phyloP scores from a whole-genome alignment of 2,113 vertebrate genomes.

The Genyomyrus donnyi region DNA sequence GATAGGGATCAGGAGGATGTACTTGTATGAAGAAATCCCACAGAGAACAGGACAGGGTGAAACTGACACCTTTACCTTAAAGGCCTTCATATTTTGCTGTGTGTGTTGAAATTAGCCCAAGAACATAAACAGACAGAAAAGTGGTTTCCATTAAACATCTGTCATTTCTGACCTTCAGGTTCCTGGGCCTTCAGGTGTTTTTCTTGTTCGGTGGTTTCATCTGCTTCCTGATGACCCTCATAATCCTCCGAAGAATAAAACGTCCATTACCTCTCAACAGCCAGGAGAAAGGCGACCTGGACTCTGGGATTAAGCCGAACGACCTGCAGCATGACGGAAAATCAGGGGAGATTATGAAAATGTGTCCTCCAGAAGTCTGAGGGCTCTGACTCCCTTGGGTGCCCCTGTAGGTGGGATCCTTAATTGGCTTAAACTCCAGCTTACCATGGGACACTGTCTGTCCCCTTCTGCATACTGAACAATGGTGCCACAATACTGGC shows the following conservation, averaged over 20 bases:
- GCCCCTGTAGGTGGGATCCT: not conserved
- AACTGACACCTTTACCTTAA: not conserved
- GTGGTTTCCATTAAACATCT: not conserved
- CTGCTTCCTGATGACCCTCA: conserved; percentile 53
- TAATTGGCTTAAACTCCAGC: not conserved
- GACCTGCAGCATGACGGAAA: not conserved
- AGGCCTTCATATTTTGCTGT: not conserved
- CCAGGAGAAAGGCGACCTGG: not conserved
- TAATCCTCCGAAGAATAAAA: conserved; percentile 43
- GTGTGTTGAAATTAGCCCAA: not conserved
- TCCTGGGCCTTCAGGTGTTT: conserved; percentile 67
- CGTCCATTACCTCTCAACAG: conserved; percentile 23
- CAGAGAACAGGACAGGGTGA: not conserved
- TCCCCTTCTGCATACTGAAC: not conserved
- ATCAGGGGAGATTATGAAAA: not conserved
- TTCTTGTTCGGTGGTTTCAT: conserved; percentile 58
- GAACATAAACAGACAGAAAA: not conserved
- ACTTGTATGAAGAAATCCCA: not conserved
- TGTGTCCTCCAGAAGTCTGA: not conserved
- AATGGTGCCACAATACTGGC: not conserved
- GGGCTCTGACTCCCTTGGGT: not conserved
- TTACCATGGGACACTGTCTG: not conserved
- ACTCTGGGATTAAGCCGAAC: not conserved
- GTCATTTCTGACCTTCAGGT: conserved; percentile 50
- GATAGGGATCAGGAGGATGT: not conserved